Percentiles rank a stretch among this genome's conserved stretches.
Evolutionary conservation across 2,888 invertebrate genomes (phyloP).

Genomic region (Tenthredo notha): DNA sequence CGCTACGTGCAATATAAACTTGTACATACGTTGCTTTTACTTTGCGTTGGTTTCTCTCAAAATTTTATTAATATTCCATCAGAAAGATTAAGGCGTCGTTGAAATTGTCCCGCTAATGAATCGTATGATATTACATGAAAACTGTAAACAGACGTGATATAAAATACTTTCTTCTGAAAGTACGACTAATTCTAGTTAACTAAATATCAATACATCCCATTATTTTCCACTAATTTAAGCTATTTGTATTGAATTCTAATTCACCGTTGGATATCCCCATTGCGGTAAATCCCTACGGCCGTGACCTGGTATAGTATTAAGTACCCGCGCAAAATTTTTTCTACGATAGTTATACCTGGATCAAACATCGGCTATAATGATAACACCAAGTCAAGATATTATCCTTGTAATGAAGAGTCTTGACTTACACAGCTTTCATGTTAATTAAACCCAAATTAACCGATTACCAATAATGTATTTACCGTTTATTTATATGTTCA

Average conservation of each 20-base stretch:
- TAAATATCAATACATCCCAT: background rate
- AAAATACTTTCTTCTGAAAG: background rate
- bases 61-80: background rate
- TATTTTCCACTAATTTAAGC: conserved; percentile 7
- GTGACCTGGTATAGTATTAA: conserved; percentile 31
- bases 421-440: background rate
- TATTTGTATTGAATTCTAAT: conserved; percentile 12
- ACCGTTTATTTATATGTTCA: conserved; percentile 20
- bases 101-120: background rate
- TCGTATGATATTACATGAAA: background rate
- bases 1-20: background rate
- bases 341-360: background rate
- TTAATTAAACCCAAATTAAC: background rate
- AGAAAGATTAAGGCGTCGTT: background rate
- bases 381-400: no score
- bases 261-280: background rate
- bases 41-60: background rate
- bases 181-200: background rate
- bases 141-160: conserved; percentile 7
- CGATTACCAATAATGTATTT: conserved; percentile 39
- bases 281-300: background rate
- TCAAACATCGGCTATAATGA: no score
- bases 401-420: background rate
- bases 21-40: background rate
- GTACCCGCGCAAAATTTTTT: conserved; percentile 21